Percentiles rank a stretch among this genome's conserved stretches.
Conservation (phyloP, 2,113 vertebrate genomes). For the Otus sunia region DNA sequence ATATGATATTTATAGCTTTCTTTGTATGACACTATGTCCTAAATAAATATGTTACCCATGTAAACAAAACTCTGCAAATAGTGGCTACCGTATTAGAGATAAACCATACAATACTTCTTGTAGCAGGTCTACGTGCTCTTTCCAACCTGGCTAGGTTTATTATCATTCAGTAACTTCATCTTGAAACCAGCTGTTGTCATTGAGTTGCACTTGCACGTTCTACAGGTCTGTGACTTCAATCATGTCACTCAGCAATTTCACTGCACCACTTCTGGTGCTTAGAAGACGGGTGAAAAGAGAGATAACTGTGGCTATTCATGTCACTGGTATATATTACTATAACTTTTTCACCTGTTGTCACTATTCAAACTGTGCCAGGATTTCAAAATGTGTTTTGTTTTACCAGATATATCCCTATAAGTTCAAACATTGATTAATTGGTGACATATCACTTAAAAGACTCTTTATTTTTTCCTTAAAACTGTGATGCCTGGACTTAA, state of each 20-base stretch:
- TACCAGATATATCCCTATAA: background rate
- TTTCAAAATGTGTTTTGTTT: background rate
- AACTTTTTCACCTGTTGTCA: background rate
- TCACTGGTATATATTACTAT: background rate
- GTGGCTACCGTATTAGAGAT: background rate
- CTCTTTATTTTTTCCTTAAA: background rate
- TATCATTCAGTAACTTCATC: background rate
- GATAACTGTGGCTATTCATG: background rate
- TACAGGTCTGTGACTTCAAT: background rate
- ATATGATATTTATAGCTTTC: background rate
- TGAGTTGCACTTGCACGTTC: background rate
- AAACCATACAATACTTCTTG: background rate
- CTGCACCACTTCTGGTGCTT: background rate
- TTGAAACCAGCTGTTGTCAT: background rate
- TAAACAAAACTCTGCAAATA: background rate
- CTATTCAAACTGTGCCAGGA: background rate
- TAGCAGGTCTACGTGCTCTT: background rate
- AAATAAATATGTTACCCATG: background rate
- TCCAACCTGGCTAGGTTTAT: background rate
- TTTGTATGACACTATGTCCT: background rate
- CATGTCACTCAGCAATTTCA: background rate
- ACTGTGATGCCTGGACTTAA: background rate
- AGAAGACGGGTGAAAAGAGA: background rate
- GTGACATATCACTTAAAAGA: background rate
- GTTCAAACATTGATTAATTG: background rate